These are phyloP conservation scores for Myiozetetes cayanensis DNA, from an alignment of 2,113 vertebrate species.

Conservation along the genomic window DNA sequence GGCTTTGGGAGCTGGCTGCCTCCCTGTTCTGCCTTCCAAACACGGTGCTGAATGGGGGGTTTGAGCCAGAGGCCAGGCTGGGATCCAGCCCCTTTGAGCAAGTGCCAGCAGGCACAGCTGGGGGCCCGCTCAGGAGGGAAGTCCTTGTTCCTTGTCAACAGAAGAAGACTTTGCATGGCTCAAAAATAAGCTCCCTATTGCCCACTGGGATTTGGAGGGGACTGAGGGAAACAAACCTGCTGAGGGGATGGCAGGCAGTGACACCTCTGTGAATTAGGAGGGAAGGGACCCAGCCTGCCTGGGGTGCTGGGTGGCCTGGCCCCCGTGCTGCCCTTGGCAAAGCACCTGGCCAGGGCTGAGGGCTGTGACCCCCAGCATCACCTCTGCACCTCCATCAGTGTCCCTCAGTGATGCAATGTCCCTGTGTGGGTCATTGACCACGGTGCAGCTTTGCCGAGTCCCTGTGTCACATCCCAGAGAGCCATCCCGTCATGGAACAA, in stretches of 20 bases:
- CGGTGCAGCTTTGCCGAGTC: accelerated
- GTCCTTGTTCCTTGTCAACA: constrained; percentile 49
- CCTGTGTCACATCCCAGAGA: background rate
- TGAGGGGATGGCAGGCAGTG: background rate
- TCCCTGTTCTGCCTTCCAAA: constrained; percentile 31
- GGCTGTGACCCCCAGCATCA: background rate
- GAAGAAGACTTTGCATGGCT: constrained; percentile 26
- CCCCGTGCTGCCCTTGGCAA: accelerated
- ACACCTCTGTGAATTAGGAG: accelerated
- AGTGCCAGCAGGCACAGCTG: constrained; percentile 12
- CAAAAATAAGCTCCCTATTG: constrained; percentile 31
- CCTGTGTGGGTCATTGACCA: accelerated
- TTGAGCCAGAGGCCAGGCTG: constrained; percentile 21
- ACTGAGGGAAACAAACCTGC: background rate
- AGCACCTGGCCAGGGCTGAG: background rate
- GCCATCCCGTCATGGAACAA: accelerated
- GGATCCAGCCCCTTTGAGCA: background rate
- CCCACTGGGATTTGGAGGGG: background rate
- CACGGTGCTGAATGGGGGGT: background rate
- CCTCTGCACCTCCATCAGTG: background rate
- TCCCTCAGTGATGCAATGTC: background rate
- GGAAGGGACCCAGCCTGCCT: background rate
- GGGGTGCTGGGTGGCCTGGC: background rate
- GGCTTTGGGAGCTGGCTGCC: background rate
- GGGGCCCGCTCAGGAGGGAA: constrained; percentile 40